These are phyloP conservation scores for Conops quadrifasciatus DNA, from an alignment of 2,888 invertebrate genomes.

Conservation along the genomic window DNA sequence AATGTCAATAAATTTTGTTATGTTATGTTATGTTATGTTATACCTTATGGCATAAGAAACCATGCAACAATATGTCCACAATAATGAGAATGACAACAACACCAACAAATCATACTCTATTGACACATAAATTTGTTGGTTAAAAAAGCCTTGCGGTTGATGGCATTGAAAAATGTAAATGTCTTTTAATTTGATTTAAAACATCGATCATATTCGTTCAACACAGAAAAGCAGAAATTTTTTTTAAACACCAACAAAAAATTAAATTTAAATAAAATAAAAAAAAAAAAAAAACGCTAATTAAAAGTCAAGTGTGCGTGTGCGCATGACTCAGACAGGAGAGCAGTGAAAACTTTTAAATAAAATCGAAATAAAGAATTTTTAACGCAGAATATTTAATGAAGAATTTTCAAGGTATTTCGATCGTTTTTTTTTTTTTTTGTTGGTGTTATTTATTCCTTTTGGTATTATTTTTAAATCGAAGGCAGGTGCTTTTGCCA, in stretches of 20 bases:
- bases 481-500: no score
- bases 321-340: no score
- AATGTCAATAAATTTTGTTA: slow-evolving; percentile 22
- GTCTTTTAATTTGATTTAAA: slow-evolving; percentile 10
- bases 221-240: neutral
- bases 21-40: neutral
- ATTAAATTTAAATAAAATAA: no score
- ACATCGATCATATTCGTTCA: neutral
- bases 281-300: no score
- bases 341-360: no score
- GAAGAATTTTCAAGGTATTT: no score
- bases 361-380: no score
- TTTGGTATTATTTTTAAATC: no score
- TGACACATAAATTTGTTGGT: slow-evolving; percentile 31
- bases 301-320: no score
- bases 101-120: slow-evolving; percentile 4
- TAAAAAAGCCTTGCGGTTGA: slow-evolving; percentile 4
- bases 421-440: no score
- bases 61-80: slow-evolving; percentile 10
- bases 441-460: no score
- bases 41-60: neutral
- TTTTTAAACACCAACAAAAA: neutral
- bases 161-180: slow-evolving; percentile 11
- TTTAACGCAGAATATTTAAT: no score
- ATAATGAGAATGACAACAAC: slow-evolving; percentile 8